Percentiles rank a stretch among this genome's conserved stretches.
phyloP scores from a whole-genome alignment of 1,140 invertebrate genomes.

The Caenorhabditis latens region DNA sequence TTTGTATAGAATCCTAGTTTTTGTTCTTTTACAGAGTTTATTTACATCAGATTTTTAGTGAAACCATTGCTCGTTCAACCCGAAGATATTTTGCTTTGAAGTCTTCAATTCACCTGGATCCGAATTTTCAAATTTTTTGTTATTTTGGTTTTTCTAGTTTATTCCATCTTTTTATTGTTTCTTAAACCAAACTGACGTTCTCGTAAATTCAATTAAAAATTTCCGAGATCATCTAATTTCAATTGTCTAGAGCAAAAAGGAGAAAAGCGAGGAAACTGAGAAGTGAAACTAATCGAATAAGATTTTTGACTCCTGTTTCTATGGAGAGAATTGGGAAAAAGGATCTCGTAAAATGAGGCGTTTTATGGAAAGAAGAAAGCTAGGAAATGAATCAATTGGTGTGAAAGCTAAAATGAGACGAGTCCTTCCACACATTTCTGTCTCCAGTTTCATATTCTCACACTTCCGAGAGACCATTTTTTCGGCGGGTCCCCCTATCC shows the following conservation, averaged over 20 bases:
- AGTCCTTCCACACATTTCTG: neutral
- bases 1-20: no score
- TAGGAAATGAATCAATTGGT: conserved; percentile 53
- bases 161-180: neutral
- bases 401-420: conserved; percentile 35
- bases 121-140: no score
- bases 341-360: conserved; percentile 30
- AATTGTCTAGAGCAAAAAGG: neutral
- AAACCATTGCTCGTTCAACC: no score
- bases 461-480: neutral
- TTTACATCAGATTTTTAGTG: no score
- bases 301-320: conserved; percentile 10
- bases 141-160: neutral
- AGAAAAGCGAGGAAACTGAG: neutral
- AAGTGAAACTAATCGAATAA: conserved; percentile 11
- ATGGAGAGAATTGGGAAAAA: conserved; percentile 7
- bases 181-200: neutral
- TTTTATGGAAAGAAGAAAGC: neutral
- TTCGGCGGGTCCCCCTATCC: neutral
- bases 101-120: no score
- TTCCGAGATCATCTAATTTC: neutral
- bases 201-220: neutral
- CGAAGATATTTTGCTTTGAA: no score
- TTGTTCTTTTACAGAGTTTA: no score
- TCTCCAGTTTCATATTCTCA: conserved; percentile 54